Evolutionary conservation across 1,140 invertebrate species (phyloP), one percentile per base, ranked within the genome.

Genomic region (Teleogryllus occipitalis): DNA sequence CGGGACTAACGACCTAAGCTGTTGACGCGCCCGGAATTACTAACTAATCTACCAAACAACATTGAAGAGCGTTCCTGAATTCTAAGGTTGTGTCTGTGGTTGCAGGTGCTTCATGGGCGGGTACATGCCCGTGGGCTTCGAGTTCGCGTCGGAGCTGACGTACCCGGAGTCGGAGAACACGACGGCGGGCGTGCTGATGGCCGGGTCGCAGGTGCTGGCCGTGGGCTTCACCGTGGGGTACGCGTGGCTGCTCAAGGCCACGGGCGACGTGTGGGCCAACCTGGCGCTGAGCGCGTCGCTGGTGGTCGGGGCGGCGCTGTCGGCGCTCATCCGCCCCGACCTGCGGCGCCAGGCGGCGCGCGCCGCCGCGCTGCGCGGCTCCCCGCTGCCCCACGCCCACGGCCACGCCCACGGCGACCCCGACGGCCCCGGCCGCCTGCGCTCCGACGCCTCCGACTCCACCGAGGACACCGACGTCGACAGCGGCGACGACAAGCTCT

Each of bases 181-280:
- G 7, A 87, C 88, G 21, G 87, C 87, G 14, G 79, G 79, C 15
- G 18, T 80, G 21, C 47, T 80, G 22, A 65, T 80, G n/a, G 15
- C 48, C 7, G 49, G 8, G n/a, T 49, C 75, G 8, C 75, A 75
- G 47, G 14, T 80, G 47, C 7, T 80, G 46, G 95, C 95, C n/a
- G 93, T 97, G 46, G 84, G 89, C 8, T 91, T 96, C 81, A 97
- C 95, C 0, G 88, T 90, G 75, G 78, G 90, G 7, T 93, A 92
- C 83, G 89, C 90, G n/a, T 86, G 87, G 80, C 84, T 92, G 80
- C 86, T 92, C 76, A 82, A 84, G 3, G 47, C 83, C 0, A 87
- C 89, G 80, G 89, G 89, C 12, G 92, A 94, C 81, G 87, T 91
- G 27, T 92, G 90, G 87, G 90, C 93, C 0, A 95, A 95, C 84